Evolutionary conservation across 2,888 invertebrate genomes (phyloP).

Genomic region (Pharmacophagus antenor): DNA sequence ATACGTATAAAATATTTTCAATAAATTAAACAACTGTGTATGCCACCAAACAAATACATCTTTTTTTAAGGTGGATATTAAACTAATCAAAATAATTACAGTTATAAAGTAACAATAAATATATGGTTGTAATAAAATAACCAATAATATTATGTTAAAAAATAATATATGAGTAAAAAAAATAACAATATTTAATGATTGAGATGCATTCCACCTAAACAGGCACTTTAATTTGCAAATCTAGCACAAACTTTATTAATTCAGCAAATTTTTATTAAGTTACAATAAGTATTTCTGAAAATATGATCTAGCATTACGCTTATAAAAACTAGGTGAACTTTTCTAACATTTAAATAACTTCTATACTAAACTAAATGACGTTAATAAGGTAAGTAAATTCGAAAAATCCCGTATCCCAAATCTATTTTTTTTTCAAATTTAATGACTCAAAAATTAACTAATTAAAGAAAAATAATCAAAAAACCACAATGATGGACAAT

Average conservation of each 20-base stretch:
- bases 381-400: background rate
- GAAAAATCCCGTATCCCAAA: background rate
- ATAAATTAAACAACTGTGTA: conserved; percentile 4
- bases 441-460: background rate
- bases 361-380: background rate
- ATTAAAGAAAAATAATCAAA: no score
- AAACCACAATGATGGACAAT: no score
- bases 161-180: background rate
- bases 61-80: background rate
- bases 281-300: background rate
- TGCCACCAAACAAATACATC: background rate
- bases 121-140: background rate
- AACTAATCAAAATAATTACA: background rate
- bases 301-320: background rate
- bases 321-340: conserved; percentile 1
- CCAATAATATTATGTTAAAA: background rate
- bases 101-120: background rate
- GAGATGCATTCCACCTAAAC: background rate
- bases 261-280: background rate
- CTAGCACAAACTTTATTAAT: background rate
- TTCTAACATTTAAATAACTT: background rate
- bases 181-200: background rate
- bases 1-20: conserved; percentile 29
- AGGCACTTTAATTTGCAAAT: conserved; percentile 16
- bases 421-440: no score